A percentile compares a stretch with the other conserved stretches of the same genome.
Conservation (phyloP, 2,113 vertebrate species). For the Hemiprocne comata region DNA sequence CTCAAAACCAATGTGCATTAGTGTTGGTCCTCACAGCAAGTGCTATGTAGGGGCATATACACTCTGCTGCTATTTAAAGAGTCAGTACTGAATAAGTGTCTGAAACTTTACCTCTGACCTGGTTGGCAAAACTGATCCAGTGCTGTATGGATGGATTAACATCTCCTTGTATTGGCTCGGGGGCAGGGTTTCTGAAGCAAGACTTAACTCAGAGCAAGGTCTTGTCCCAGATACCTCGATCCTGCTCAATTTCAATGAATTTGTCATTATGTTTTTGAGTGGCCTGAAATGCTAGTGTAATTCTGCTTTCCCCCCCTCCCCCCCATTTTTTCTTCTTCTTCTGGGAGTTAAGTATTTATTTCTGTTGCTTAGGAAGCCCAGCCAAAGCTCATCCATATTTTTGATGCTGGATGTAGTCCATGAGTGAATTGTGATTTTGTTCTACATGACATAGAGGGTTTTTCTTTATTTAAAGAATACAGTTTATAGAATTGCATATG, state of each 20-base stretch:
- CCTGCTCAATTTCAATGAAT: not conserved
- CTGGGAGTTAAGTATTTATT: not conserved
- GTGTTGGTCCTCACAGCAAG: not conserved
- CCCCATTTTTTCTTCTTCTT: not conserved
- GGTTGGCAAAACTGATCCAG: not conserved
- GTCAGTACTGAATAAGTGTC: not conserved
- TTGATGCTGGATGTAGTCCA: not conserved
- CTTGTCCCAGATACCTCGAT: not conserved
- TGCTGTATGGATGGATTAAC: not conserved
- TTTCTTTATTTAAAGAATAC: slow-evolving; percentile 42
- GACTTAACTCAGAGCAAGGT: not conserved
- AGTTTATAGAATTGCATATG: slow-evolving; percentile 32
- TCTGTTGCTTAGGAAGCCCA: slow-evolving; percentile 4
- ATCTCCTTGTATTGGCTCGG: not conserved
- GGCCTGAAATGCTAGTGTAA: not conserved
- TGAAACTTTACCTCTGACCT: slow-evolving; percentile 26
- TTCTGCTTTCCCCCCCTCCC: not conserved
- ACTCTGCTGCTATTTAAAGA: slow-evolving; percentile 46
- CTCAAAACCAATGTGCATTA: not conserved
- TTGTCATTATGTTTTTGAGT: not conserved
- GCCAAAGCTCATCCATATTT: slow-evolving; percentile 36
- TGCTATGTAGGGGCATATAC: slow-evolving; percentile 16
- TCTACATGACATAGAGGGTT: not conserved
- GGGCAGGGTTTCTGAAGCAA: not conserved
- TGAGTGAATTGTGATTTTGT: not conserved